Evolutionary conservation across 2,888 invertebrate genomes (phyloP), one percentile per base, ranked within the genome.

Genomic region (Oxyscelio sp.): DNA sequence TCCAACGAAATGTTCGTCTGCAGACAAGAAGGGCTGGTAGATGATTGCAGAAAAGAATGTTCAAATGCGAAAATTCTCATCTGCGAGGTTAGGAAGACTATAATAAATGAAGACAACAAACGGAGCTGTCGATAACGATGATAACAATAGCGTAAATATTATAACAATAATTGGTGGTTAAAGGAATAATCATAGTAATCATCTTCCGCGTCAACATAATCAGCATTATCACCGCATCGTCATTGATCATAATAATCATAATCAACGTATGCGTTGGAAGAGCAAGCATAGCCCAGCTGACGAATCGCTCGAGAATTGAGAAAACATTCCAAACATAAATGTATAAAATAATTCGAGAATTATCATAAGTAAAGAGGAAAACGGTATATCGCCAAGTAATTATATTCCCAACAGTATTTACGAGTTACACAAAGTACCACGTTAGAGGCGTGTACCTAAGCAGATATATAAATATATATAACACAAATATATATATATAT

Each of bases 401-500:
- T 89, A 89, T 90, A 92, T 92, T 89, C 90, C 80, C 66, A 92
- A 91, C 92, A 92, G 91, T 93, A 93, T 93, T 93, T 91, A 91
- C 89, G 87, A 87, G 40, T 79, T 71, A 79, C 74, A 77, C 71
- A 52, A 86, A 80, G 56, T 77, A 80, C 74, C 75, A 80, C 78
- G 58, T 78, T 81, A 58, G 40, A 73, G 61, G 65, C 70, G 73
- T 59, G 77, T 70, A 65, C 66, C 63, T 48, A 54, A 54, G 54
- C 43, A 58, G 24, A 38, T 63, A 31, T 40, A 58, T 65, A 63
- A 34, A 59, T 56, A 73, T 73, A 59, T 71, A 56, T 59, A 63
- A 34, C 9, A 11, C 9, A 9, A 8, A 9, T 4, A 31, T 65
- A 70, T 68, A 27, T 65, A 50, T 58, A 43, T 59, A n/a, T n/a